Evolutionary conservation across 2,113 vertebrate genomes (phyloP), one percentile per base, ranked within the genome.

Genomic region (Barnardius zonarius): DNA sequence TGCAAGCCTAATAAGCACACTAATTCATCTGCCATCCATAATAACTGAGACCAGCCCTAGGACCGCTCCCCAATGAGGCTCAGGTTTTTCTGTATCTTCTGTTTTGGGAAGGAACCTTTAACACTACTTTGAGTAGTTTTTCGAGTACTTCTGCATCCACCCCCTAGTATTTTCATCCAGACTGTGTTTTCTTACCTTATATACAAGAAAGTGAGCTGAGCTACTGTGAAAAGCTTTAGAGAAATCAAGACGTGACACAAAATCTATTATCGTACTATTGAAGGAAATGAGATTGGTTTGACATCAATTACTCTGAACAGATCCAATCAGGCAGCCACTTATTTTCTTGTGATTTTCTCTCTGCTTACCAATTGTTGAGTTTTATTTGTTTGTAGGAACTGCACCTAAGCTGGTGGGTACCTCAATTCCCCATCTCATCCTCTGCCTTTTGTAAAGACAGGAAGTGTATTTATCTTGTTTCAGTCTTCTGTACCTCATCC

Each of bases 271-370:
- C 37, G 63, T 64, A 54, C 43, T 80, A 13, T 46, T 73, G 59
- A 93, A 92, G 77, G 49, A 86, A 90, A 81, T 0, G 0, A 83
- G 52, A 84, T 77, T 92, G 77, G 63, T 93, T 93, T 89, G 93
- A 77, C 77, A 92, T n/a, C 77, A 93, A 55, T 96, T 96, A 68
- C 73, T 92, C 68, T 68, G 57, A 89, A 63, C 59, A 77, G 77
- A 80, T 81, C 39, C 39, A 77, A 6, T 54, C 4, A 2, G 54
- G 68, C 52, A 89, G 66, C 13, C 54, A 22, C 31, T 55, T 68
- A 59, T 89, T 93, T 95, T 73, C 68, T 37, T 73, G 63, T 76
- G 41, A 54, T 93, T 80, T 86, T 86, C n/a, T 63, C 63, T 89
- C 85, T 92, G 57, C 27, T 90, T 76, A 59, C 77, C 57, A 57